A percentile compares a stretch with the other conserved stretches of the same genome.
Conservation (phyloP, 2,797 vertebrate species). For the Moxostoma hubbsi region DNA sequence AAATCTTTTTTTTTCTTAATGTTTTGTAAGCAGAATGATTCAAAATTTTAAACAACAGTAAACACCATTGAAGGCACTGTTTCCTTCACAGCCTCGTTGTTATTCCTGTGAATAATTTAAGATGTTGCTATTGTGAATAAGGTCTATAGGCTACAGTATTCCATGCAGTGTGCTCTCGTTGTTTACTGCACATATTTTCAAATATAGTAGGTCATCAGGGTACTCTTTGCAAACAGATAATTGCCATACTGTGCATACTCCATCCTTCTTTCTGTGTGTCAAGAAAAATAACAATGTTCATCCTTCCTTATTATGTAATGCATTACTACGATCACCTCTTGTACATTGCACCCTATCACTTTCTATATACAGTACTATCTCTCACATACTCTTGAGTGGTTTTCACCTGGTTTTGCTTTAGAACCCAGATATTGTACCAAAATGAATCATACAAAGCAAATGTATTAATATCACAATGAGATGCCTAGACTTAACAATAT, state of each 20-base stretch:
- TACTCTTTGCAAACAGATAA: not conserved
- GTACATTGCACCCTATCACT: not conserved
- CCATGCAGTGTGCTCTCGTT: not conserved
- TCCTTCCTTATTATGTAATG: not conserved
- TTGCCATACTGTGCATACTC: not conserved
- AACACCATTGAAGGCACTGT: too few relatives aligned
- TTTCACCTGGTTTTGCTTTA: too few relatives aligned
- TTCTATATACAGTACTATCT: not conserved
- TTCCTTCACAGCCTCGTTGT: too few relatives aligned
- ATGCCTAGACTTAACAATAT: too few relatives aligned
- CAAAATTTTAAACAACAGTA: too few relatives aligned
- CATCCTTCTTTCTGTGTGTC: not conserved
- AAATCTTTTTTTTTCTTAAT: too few relatives aligned
- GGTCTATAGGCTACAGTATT: not conserved
- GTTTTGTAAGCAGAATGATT: too few relatives aligned
- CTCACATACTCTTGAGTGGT: not conserved
- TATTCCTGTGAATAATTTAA: too few relatives aligned
- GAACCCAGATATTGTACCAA: too few relatives aligned
- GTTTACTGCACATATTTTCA: not conserved
- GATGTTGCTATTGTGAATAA: too few relatives aligned
- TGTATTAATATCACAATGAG: too few relatives aligned
- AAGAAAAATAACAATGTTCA: conserved; percentile 6
- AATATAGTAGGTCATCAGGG: not conserved
- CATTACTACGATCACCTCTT: not conserved
- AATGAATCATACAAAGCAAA: too few relatives aligned